Evolutionary conservation across 2,888 invertebrate species (phyloP).

Genomic region (Drosophila melanosoma): DNA sequence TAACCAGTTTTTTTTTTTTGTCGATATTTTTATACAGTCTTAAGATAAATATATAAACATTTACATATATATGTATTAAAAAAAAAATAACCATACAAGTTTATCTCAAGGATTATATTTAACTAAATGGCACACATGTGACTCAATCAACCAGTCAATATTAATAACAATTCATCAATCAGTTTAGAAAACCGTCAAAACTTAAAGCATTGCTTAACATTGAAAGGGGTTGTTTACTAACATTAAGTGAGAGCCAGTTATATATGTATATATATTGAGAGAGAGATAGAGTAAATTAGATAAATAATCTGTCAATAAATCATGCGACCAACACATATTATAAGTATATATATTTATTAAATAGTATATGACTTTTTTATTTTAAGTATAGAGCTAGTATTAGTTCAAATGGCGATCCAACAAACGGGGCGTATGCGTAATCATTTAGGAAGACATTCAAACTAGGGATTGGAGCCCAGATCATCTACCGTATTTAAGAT

Average conservation of each 20-base stretch:
- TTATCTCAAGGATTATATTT: constrained; percentile 48
- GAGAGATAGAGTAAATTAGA: constrained; percentile 45
- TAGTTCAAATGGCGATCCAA: constrained; percentile 26
- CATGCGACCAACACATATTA: constrained; percentile 64
- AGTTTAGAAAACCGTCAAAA: constrained; percentile 46
- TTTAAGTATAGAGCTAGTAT: constrained; percentile 23
- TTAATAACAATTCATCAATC: constrained; percentile 57
- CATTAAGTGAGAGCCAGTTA: constrained; percentile 45
- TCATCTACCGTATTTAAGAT: constrained; percentile 16
- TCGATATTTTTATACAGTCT: constrained; percentile 40
- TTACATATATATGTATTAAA: constrained; percentile 15
- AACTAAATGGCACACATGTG: constrained; percentile 57
- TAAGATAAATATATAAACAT: constrained; percentile 38
- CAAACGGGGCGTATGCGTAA: constrained; percentile 52
- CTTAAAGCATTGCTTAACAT: constrained; percentile 46
- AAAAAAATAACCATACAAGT: constrained; percentile 47
- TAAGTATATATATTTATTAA: constrained; percentile 13
- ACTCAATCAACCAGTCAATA: constrained; percentile 51
- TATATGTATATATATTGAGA: constrained; percentile 36
- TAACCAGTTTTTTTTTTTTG: constrained; percentile 27
- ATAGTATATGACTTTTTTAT: constrained; percentile 12
- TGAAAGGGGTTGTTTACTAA: constrained; percentile 35
- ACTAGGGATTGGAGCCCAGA: constrained; percentile 12
- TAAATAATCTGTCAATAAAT: constrained; percentile 57
- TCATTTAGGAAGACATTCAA: constrained; percentile 33